Evolutionary conservation across 2,113 vertebrate genomes (phyloP).

Genomic region (Rhabdornis inornatus): DNA sequence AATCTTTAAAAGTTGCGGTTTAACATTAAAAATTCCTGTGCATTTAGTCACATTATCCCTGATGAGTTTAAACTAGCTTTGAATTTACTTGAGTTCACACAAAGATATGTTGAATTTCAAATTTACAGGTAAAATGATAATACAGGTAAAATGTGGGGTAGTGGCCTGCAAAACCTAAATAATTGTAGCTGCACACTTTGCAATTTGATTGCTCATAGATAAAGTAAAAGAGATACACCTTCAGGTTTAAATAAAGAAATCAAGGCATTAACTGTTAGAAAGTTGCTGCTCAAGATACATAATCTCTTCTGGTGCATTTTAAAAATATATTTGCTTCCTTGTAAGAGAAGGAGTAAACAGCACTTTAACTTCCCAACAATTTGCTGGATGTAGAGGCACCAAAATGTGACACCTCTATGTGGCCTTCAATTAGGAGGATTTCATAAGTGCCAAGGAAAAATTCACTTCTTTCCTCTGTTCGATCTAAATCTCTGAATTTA

Average conservation of each 20-base stretch:
- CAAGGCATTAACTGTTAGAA: neutral
- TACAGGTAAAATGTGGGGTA: neutral
- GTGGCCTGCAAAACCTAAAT: neutral
- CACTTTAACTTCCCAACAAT: neutral
- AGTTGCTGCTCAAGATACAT: neutral
- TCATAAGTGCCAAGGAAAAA: neutral
- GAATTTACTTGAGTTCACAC: neutral
- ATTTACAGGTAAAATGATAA: neutral
- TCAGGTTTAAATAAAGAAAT: neutral
- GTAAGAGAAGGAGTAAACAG: neutral
- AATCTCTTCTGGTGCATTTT: neutral
- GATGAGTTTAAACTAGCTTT: neutral
- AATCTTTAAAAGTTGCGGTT: neutral
- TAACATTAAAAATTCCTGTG: neutral
- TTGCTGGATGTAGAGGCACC: neutral
- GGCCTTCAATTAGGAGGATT: neutral
- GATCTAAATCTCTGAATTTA: neutral
- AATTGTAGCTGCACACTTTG: neutral
- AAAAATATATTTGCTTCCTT: neutral
- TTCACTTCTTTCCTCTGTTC: neutral
- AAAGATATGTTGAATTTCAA: neutral
- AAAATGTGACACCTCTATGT: neutral
- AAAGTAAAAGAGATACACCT: neutral
- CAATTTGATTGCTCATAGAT: neutral
- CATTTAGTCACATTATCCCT: neutral